phyloP scores from a whole-genome alignment of 2,113 vertebrate species.

The Isichthys henryi region DNA sequence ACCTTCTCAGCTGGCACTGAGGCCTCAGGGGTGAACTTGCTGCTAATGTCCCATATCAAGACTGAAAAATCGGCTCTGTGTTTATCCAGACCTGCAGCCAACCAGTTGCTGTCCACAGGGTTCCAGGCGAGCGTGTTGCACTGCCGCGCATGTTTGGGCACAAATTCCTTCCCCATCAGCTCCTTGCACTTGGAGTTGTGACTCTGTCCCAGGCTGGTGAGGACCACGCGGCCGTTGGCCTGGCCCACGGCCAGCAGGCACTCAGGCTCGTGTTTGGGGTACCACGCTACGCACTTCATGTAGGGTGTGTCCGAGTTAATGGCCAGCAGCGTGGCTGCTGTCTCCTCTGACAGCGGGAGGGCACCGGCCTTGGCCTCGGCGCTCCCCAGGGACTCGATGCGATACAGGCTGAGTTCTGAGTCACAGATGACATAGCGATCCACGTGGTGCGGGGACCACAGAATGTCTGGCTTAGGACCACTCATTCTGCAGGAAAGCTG shows the following conservation, averaged over 20 bases:
- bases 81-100: constrained; percentile 92
- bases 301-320: constrained; percentile 96
- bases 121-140: constrained; percentile 98
- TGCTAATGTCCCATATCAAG: constrained; percentile 95
- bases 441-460: constrained; percentile 94
- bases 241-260: constrained; percentile 93
- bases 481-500: constrained; percentile 68
- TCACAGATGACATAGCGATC: constrained; percentile 95
- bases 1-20: constrained; percentile 76
- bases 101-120: constrained; percentile 84
- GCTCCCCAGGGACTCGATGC: constrained; percentile 76
- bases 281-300: constrained; percentile 99
- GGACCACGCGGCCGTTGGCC: constrained; percentile 92
- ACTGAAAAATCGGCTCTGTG: constrained; percentile 95
- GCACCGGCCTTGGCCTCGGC: constrained; percentile 81
- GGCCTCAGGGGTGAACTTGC: constrained; percentile 79
- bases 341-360: constrained; percentile 80
- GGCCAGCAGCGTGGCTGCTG: constrained; percentile 81
- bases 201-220: constrained; percentile 91
- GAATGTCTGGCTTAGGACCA: constrained; percentile 89
- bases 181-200: constrained; percentile 92
- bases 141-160: constrained; percentile 92
- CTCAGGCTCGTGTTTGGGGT: constrained; percentile 89
- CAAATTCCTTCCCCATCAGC: constrained; percentile 92
- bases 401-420: constrained; percentile 89